These are phyloP conservation scores for Phocides pigmalion DNA, from an alignment of 1,140 invertebrate species.

Conservation along the genomic window DNA sequence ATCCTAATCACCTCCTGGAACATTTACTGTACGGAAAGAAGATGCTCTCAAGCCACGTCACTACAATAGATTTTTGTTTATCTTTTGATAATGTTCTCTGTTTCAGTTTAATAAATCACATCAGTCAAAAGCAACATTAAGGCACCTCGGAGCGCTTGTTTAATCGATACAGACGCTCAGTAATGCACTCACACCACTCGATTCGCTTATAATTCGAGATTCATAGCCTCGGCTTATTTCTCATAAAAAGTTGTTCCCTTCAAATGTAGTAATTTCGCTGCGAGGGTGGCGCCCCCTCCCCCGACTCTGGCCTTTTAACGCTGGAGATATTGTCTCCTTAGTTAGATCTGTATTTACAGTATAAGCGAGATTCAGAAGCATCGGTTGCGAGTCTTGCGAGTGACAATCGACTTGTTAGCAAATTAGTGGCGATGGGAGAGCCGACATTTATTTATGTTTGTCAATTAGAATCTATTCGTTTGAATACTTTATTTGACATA, in stretches of 20 bases:
- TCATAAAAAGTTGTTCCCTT: slow-evolving; percentile 83
- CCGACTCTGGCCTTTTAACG: slow-evolving; percentile 76
- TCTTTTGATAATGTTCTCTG: too few relatives aligned
- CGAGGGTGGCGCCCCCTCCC: slow-evolving; percentile 59
- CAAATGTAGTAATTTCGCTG: slow-evolving; percentile 82
- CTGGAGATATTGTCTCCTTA: slow-evolving; percentile 81
- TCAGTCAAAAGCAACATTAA: slow-evolving; percentile 37
- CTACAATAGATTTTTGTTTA: too few relatives aligned
- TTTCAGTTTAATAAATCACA: too few relatives aligned
- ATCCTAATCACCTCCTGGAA: too few relatives aligned
- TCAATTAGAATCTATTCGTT: not conserved
- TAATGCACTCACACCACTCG: slow-evolving; percentile 60
- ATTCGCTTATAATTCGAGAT: slow-evolving; percentile 81
- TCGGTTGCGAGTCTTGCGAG: slow-evolving; percentile 9
- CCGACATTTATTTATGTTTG: not conserved
- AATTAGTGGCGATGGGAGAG: slow-evolving; percentile 1
- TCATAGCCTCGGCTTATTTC: slow-evolving; percentile 81
- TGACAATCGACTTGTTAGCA: slow-evolving; percentile 22
- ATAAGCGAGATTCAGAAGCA: slow-evolving; percentile 52
- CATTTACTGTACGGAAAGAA: too few relatives aligned
- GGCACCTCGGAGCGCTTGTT: slow-evolving; percentile 40
- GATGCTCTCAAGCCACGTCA: too few relatives aligned
- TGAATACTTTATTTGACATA: not conserved
- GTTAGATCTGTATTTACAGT: slow-evolving; percentile 80
- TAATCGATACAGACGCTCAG: slow-evolving; percentile 51